Base-by-base conservation (phyloP, 2,113 vertebrate species). In the Epinephelus lanceolatus region DNA sequence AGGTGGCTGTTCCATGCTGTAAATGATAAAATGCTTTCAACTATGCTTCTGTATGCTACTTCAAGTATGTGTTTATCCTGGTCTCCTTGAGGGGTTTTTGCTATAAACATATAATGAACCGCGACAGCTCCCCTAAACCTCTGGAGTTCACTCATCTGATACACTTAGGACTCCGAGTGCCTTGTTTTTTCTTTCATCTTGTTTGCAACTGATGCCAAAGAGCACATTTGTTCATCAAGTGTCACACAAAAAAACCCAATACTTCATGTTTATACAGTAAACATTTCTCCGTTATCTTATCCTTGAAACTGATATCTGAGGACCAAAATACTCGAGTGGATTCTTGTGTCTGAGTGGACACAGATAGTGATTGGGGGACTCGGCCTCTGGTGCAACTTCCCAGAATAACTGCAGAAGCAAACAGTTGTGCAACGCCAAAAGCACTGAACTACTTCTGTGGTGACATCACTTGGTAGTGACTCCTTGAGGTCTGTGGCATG, bases 391-490 rank as follows among this genome's bases (percentile, higher is more conserved):
- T 42, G 40, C 23, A 45, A 27, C 59, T 56, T 75, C 70, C 18
- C 42, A 81, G 78, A 66, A 78, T 85, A 81, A 75, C 80, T 83
- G 53, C 14, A 85, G 76, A 78, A 27, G 1, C 40, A 76, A 85
- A 78, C 59, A 57, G 7, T 17, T 0, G 8, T 14, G 19, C 37
- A 33, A n/a, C 21, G 80, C 80, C 82, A 80, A 84, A 83, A 78
- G 45, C 68, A 53, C 60, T n/a, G 59, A 69, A 66, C 80, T 71
- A 23, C 69, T 71, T 75, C 21, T 21, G 52, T 12, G 49, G 53
- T 91, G 68, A 89, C 85, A 83, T 93, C 87, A 91, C 66, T 73
- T 53, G 51, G 19, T 55, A 81, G 17, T 49, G 62, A 27, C 81
- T 76, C 42, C 56, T 70, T 23, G 59, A 87, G 62, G 59, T 66